Conservation (phyloP, 1,140 invertebrate genomes). For the Hycleus phaleratus region DNA sequence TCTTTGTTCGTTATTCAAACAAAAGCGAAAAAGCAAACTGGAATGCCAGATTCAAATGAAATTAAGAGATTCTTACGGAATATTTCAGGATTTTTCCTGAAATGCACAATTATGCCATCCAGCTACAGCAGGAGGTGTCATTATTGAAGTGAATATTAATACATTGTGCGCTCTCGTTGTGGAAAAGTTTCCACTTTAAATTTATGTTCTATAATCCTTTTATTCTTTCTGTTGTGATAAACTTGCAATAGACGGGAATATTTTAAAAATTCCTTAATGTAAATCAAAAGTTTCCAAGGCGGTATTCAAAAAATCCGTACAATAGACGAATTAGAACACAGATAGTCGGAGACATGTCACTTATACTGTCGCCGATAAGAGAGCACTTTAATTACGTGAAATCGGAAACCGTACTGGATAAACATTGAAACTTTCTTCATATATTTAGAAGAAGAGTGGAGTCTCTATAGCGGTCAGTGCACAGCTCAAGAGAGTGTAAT, state of each 20-base stretch:
- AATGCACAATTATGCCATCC: slow-evolving; percentile 13
- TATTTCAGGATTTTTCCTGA: slow-evolving; percentile 7
- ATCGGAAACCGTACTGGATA: no score
- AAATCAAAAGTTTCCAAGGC: no score
- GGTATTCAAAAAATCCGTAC: no score
- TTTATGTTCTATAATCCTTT: slow-evolving; percentile 16
- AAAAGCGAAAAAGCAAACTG: slow-evolving; percentile 1
- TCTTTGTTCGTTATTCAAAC: slow-evolving; percentile 7
- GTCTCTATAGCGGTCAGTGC: no score
- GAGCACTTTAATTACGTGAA: no score
- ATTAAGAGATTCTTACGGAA: slow-evolving; percentile 11
- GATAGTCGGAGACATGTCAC: no score
- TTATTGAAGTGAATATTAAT: slow-evolving; percentile 19
- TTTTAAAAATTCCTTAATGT: neutral
- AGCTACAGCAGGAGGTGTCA: slow-evolving; percentile 13
- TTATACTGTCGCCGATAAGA: no score
- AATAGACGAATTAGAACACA: no score
- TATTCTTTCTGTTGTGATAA: slow-evolving; percentile 11
- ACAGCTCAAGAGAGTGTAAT: slow-evolving; percentile 5
- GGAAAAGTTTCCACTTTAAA: slow-evolving; percentile 11
- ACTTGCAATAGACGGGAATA: slow-evolving; percentile 10
- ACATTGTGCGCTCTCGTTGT: slow-evolving; percentile 4
- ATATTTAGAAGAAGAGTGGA: no score
- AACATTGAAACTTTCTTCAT: no score
- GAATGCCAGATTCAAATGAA: neutral